Evolutionary conservation across 1,140 invertebrate species (phyloP).

Genomic region (Magallana angulata): DNA sequence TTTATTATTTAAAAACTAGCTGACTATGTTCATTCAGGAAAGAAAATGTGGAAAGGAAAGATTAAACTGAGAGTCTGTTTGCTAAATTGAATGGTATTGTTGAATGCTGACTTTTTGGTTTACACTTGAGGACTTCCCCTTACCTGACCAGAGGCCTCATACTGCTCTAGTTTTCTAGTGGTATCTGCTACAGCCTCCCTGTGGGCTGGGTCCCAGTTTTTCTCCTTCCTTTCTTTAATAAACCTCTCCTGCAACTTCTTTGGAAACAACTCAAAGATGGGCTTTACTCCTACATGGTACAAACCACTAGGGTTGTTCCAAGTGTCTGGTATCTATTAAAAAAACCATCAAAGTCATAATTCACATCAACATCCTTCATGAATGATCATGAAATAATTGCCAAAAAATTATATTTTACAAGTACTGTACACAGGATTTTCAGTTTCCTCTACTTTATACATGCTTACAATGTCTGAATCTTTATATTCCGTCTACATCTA

Average conservation of each 20-base stretch:
- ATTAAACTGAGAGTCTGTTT: no score
- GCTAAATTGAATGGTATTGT: no score
- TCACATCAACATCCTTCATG: not conserved
- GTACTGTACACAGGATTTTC: no score
- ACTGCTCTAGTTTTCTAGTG: slow-evolving; percentile 84
- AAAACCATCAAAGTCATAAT: not conserved
- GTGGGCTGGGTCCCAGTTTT: slow-evolving; percentile 91
- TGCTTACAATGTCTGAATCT: no score
- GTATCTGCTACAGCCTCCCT: slow-evolving; percentile 89
- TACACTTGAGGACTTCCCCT: not conserved
- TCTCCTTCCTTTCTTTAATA: slow-evolving; percentile 89
- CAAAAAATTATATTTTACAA: no score
- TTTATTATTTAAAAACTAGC: not conserved
- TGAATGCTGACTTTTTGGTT: no score
- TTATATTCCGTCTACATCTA: no score
- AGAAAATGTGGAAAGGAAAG: no score
- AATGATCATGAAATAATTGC: no score
- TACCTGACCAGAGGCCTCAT: slow-evolving; percentile 76
- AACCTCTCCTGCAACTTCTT: slow-evolving; percentile 90
- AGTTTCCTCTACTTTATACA: no score
- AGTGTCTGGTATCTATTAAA: slow-evolving; percentile 86
- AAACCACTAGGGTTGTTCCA: slow-evolving; percentile 92
- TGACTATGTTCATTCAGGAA: no score
- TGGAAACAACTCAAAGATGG: slow-evolving; percentile 91
- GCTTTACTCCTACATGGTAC: slow-evolving; percentile 91